phyloP scores from a whole-genome alignment of 2,888 invertebrate species.

The Cephonodes hylas region DNA sequence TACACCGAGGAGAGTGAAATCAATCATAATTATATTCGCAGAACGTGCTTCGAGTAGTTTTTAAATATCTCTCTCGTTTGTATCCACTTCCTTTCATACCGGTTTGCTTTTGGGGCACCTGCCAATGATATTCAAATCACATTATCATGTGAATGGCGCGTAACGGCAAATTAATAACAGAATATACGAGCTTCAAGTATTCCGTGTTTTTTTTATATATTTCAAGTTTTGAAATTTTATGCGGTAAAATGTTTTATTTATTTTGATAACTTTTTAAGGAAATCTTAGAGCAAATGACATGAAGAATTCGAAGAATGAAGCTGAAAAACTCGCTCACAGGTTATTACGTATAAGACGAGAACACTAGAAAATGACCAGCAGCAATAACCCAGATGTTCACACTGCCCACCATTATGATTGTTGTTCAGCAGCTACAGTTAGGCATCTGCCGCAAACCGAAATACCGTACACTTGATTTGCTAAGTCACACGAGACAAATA shows the following conservation, averaged over 20 bases:
- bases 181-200: background rate
- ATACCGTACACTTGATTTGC: conserved; percentile 54
- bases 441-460: conserved; percentile 39
- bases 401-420: conserved; percentile 29
- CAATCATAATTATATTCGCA: conserved; percentile 17
- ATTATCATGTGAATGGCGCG: background rate
- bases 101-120: conserved; percentile 2
- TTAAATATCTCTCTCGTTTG: background rate
- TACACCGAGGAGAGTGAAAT: conserved; percentile 20
- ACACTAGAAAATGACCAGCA: conserved; percentile 12
- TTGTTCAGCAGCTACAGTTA: conserved; percentile 50
- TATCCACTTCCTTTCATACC: background rate
- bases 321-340: background rate
- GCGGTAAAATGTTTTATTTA: background rate
- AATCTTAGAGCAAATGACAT: background rate
- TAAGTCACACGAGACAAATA: conserved; percentile 21
- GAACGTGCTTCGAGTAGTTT: background rate
- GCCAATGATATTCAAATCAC: conserved; percentile 1
- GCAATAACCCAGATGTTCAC: conserved; percentile 19
- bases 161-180: conserved; percentile 1
- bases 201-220: background rate
- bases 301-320: background rate
- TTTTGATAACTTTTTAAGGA: background rate
- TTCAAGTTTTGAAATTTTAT: background rate
- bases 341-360: background rate